Evolutionary conservation across 2,113 vertebrate genomes (phyloP).

Genomic region (zebrafish (Danio rerio)): DNA sequence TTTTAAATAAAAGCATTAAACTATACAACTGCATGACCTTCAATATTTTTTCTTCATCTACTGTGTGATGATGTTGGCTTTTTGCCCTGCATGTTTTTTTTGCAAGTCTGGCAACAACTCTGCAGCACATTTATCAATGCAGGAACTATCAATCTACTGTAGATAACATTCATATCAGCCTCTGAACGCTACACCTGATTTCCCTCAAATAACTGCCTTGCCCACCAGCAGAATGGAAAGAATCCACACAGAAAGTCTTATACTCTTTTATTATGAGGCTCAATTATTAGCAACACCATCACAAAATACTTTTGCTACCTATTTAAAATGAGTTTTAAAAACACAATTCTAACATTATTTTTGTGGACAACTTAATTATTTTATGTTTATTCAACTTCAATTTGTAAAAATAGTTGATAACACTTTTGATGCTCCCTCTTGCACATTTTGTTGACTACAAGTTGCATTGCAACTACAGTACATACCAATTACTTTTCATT

Average conservation of each 20-base stretch:
- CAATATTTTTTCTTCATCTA: background rate
- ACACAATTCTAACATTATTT: too few relatives aligned
- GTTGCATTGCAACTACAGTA: too few relatives aligned
- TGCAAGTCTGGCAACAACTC: constrained; percentile 2
- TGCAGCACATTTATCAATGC: background rate
- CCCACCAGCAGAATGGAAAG: constrained; percentile 38
- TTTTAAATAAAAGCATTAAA: background rate
- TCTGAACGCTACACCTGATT: constrained; percentile 17
- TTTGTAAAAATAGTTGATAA: too few relatives aligned
- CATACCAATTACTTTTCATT: too few relatives aligned
- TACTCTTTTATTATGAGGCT: background rate
- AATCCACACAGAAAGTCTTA: background rate
- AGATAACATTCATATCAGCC: constrained; percentile 16
- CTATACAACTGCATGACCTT: background rate
- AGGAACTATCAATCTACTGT: background rate
- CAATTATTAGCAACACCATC: too few relatives aligned
- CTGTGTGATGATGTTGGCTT: background rate
- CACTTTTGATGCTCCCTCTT: too few relatives aligned
- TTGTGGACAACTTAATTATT: too few relatives aligned
- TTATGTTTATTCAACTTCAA: too few relatives aligned
- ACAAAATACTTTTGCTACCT: too few relatives aligned
- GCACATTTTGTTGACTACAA: too few relatives aligned
- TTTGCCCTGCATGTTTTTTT: background rate
- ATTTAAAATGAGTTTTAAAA: too few relatives aligned
- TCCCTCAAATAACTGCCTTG: constrained; percentile 26